Evolutionary conservation across 2,113 vertebrate species (phyloP).

Genomic region (Hippocampus comes): DNA sequence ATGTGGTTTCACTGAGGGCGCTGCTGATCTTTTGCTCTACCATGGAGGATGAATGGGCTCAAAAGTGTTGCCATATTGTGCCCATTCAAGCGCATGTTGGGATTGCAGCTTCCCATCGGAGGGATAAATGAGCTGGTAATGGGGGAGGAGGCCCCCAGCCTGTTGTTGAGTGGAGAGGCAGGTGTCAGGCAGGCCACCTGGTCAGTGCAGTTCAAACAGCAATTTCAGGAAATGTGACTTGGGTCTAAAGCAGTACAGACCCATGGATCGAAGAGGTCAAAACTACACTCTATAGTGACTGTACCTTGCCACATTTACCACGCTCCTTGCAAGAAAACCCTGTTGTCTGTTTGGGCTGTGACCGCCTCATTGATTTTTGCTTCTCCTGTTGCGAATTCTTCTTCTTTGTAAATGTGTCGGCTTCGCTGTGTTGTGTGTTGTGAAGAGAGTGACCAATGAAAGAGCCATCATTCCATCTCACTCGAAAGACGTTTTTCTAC

Average conservation of each 20-base stretch:
- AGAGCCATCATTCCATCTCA: slow-evolving; percentile 62
- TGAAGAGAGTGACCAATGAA: slow-evolving; percentile 21
- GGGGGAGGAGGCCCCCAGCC: slow-evolving; percentile 56
- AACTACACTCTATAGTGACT: slow-evolving; percentile 3
- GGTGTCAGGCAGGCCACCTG: slow-evolving; percentile 57
- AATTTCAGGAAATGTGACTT: slow-evolving; percentile 36
- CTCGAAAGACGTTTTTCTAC: slow-evolving; percentile 37
- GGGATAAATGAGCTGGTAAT: slow-evolving; percentile 69
- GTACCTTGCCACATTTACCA: slow-evolving; percentile 6
- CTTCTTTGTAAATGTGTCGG: slow-evolving; percentile 32
- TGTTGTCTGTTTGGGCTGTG: slow-evolving; percentile 15
- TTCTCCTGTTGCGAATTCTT: slow-evolving; percentile 18
- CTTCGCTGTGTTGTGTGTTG: slow-evolving; percentile 34
- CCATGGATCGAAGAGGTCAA: slow-evolving; percentile 14
- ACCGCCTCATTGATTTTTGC: slow-evolving; percentile 21
- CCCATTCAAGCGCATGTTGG: slow-evolving; percentile 63
- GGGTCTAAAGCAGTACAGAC: not conserved
- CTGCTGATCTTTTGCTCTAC: slow-evolving; percentile 30
- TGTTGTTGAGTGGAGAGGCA: slow-evolving; percentile 37
- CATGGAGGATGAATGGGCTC: slow-evolving; percentile 56
- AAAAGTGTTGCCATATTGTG: slow-evolving; percentile 73
- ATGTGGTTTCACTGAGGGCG: slow-evolving; percentile 32
- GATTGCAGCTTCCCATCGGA: slow-evolving; percentile 58
- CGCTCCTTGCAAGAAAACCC: slow-evolving; percentile 1
- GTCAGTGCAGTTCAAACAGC: slow-evolving; percentile 56